Percentiles rank a stretch among this genome's conserved stretches.
These are phyloP conservation scores for Penaeus indicus DNA, from an alignment of 1,140 invertebrate species.

Conservation along the genomic window DNA sequence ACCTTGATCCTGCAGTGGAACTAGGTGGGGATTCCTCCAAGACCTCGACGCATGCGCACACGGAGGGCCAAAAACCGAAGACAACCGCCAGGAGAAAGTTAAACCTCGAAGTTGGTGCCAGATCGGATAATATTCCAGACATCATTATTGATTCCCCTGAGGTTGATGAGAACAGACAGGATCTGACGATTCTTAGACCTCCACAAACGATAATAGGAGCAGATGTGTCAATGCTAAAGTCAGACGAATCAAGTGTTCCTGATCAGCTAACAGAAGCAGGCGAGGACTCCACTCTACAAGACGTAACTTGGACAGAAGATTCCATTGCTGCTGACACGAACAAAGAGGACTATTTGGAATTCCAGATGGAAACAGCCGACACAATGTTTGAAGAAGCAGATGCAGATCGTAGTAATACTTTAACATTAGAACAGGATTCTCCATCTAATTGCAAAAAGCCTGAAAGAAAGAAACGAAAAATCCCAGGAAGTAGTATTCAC, in stretches of 20 bases:
- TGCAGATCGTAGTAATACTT: neutral
- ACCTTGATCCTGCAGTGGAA: constrained; percentile 7
- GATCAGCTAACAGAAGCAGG: neutral
- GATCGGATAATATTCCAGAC: constrained; percentile 12
- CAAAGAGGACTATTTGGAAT: neutral
- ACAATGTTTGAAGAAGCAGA: neutral
- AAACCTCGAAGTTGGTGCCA: no score
- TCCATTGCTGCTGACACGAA: neutral
- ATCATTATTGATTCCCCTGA: constrained; percentile 26
- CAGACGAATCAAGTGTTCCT: neutral
- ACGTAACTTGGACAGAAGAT: constrained; percentile 3
- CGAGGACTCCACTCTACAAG: neutral
- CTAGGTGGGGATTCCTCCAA: neutral
- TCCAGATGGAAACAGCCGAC: neutral
- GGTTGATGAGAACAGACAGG: neutral
- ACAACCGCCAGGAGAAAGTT: no score
- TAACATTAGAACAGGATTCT: neutral
- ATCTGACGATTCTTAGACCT: no score
- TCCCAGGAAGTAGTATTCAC: constrained; percentile 34
- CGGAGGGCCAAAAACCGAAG: no score
- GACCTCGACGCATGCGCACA: no score
- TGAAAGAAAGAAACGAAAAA: constrained; percentile 48
- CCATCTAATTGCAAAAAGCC: neutral
- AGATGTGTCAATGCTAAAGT: neutral
- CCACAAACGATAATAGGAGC: no score